Percentiles rank a stretch among this genome's conserved stretches.
phyloP scores from a whole-genome alignment of 2,888 invertebrate genomes.

The Cyclophora punctaria region DNA sequence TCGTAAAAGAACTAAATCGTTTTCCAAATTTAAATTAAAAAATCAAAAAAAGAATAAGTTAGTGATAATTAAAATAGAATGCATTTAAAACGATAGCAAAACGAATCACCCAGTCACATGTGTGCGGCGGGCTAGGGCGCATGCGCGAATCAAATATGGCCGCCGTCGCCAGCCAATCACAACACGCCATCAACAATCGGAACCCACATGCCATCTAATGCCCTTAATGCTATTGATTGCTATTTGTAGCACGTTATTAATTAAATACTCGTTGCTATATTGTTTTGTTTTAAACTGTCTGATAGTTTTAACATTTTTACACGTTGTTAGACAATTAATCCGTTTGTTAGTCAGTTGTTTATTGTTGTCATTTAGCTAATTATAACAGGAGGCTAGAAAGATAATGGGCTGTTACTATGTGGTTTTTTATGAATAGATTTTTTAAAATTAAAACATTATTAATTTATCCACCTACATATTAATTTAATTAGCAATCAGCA shows the following conservation, averaged over 20 bases:
- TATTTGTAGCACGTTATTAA: conserved; percentile 44
- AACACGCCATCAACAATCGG: conserved; percentile 32
- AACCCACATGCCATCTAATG: conserved; percentile 46
- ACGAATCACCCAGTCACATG: conserved; percentile 43
- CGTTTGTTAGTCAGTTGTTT: no score
- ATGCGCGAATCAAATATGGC: conserved; percentile 70
- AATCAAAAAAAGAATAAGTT: background rate
- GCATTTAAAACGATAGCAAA: conserved; percentile 17
- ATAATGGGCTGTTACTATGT: no score
- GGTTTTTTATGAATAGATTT: no score
- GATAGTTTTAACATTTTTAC: no score
- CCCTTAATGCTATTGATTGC: conserved; percentile 58
- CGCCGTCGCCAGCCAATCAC: conserved; percentile 54
- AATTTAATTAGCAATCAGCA: background rate
- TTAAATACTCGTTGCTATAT: conserved; percentile 18
- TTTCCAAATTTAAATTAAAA: no score
- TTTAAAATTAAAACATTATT: no score
- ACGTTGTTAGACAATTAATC: no score
- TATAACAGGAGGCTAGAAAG: no score
- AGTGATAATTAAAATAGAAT: background rate
- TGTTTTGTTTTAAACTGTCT: no score
- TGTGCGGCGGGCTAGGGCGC: conserved; percentile 46
- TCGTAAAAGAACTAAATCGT: no score
- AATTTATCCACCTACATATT: no score
- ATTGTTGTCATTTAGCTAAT: no score